Conservation (phyloP, 2,113 vertebrate genomes). For the Hiodon alosoides region DNA sequence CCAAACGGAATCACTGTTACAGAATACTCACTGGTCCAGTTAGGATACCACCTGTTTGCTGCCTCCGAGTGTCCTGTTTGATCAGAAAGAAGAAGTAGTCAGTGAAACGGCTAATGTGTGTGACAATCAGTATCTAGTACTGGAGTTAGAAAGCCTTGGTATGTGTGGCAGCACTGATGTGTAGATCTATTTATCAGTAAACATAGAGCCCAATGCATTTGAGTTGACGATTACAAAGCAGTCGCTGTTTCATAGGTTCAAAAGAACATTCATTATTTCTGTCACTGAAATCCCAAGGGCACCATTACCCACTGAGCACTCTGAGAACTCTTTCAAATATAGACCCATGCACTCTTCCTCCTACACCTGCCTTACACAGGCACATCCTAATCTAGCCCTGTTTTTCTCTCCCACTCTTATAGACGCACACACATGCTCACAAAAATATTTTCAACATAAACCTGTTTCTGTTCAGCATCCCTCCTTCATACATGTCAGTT, state of each 20-base stretch:
- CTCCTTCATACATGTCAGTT: not conserved
- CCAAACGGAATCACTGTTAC: too few species aligned
- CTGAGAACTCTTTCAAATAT: not conserved
- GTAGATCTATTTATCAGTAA: too few species aligned
- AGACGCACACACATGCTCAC: conserved; percentile 6
- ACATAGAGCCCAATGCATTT: too few species aligned
- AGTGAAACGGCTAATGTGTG: too few species aligned
- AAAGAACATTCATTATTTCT: conserved; percentile 13
- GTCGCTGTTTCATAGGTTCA: not conserved
- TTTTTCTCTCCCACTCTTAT: not conserved
- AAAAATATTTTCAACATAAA: not conserved
- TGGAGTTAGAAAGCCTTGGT: too few species aligned
- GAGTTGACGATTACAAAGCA: not conserved
- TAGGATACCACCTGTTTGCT: too few species aligned
- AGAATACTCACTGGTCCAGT: too few species aligned
- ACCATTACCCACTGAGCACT: not conserved
- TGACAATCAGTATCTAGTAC: too few species aligned
- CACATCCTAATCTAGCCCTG: not conserved
- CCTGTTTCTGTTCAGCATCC: not conserved
- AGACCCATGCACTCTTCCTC: not conserved
- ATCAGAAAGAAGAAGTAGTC: too few species aligned
- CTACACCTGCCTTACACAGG: not conserved
- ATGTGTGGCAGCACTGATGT: too few species aligned
- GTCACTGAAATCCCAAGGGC: conserved; percentile 7
- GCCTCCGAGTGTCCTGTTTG: too few species aligned